Evolutionary conservation across 2,113 vertebrate genomes (phyloP).

Genomic region (Coturnix japonica): DNA sequence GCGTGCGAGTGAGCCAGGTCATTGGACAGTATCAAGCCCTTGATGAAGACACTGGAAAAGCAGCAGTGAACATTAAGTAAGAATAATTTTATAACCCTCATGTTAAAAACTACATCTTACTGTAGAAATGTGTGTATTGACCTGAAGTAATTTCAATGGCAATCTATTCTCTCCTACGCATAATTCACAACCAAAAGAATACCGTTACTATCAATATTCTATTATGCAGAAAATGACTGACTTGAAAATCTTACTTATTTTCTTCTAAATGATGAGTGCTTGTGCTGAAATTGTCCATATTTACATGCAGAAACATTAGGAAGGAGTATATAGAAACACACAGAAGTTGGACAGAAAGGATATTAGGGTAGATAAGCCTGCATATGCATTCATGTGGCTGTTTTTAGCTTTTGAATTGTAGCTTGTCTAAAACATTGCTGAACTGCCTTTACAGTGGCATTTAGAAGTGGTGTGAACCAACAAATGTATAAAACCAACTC

Average conservation of each 20-base stretch:
- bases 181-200: not conserved
- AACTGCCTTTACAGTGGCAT: accelerated
- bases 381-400: accelerated
- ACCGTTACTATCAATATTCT: not conserved
- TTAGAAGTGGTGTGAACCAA: not conserved
- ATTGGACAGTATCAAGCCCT: conserved; percentile 79
- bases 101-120: not conserved
- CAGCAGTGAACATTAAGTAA: conserved; percentile 69
- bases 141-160: not conserved
- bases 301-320: not conserved
- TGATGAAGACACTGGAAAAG: conserved; percentile 75
- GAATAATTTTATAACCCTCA: not conserved
- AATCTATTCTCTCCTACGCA: accelerated
- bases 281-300: not conserved
- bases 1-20: not conserved
- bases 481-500: accelerated
- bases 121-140: not conserved
- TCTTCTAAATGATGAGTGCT: not conserved
- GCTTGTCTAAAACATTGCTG: not conserved
- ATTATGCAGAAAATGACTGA: not conserved
- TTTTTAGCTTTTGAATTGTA: not conserved
- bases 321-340: not conserved
- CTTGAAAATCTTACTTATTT: not conserved
- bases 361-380: not conserved
- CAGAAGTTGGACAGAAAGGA: not conserved